phyloP scores from a whole-genome alignment of 1,140 invertebrate species.

The Apis dorsata region DNA sequence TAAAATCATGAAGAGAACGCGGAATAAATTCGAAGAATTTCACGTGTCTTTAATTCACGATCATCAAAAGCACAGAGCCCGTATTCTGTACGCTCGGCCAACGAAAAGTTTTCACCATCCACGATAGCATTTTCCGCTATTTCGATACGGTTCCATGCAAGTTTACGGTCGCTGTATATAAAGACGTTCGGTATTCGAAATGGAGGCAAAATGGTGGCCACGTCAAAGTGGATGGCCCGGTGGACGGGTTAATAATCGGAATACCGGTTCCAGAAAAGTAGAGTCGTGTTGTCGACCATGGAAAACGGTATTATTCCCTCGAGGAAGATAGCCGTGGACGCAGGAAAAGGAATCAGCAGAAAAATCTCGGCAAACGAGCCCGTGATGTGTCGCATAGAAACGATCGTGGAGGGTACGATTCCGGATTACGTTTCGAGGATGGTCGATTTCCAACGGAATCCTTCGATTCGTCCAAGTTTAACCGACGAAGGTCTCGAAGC shows the following conservation, averaged over 20 bases:
- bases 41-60: neutral
- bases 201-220: neutral
- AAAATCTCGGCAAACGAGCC: slow-evolving; percentile 53
- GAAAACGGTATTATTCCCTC: slow-evolving; percentile 44
- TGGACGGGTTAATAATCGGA: slow-evolving; percentile 61
- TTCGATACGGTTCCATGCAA: neutral
- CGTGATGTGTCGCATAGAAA: slow-evolving; percentile 54
- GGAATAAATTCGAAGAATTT: neutral
- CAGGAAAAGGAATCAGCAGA: slow-evolving; percentile 61
- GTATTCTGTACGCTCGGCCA: slow-evolving; percentile 7
- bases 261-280: slow-evolving; percentile 3
- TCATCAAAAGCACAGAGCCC: neutral
- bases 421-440: slow-evolving; percentile 58
- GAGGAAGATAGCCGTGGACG: slow-evolving; percentile 47
- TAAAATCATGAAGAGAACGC: neutral
- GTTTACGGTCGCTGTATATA: slow-evolving; percentile 32
- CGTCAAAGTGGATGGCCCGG: neutral
- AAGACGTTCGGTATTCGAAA: neutral
- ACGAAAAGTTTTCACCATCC: slow-evolving; percentile 5
- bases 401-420: slow-evolving; percentile 41
- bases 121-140: neutral
- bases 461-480: slow-evolving; percentile 16
- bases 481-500: neutral
- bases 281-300: slow-evolving; percentile 44
- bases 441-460: slow-evolving; percentile 27